Evolutionary conservation across 2,113 vertebrate genomes (phyloP), one percentile per base, ranked within the genome.

Genomic region (Cranoglanis bouderius): DNA sequence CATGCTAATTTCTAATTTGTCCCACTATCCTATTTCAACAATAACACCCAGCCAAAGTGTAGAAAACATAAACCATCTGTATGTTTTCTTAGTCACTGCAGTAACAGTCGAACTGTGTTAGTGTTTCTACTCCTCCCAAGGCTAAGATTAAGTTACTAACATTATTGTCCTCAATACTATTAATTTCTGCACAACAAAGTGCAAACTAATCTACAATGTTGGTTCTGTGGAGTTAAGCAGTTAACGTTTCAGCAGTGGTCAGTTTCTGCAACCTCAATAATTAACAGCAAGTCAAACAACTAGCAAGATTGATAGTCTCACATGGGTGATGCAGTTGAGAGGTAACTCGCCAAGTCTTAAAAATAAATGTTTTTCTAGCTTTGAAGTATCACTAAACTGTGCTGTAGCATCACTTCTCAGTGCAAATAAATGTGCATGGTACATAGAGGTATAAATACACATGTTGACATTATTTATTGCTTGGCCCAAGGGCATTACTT

Each of bases 401-500:
- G 91, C 89, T 49, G 91, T 92, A 87, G 93, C 92, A 92, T 92
- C 92, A 93, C 93, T 91, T 92, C 92, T 94, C 92, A 93, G 49
- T 89, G 82, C 89, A 93, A 93, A 93, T 93, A 94, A 93, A 92
- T 85, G 81, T 70, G 92, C 85, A 59, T 90, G 9, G 84, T 91
- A 91, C 92, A 91, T 88, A 91, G 87, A 90, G 84, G 91, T 91
- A 94, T 93, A 94, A 94, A 95, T 94, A 95, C 90, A 93, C 90
- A 94, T 85, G 91, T 88, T 78, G 90, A 93, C 93, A 91, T 94
- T 94, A 96, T 95, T 94, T 94, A 94, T 94, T 72, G 92, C 82
- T 85, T 40, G 70, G 88, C 89, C 90, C 85, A 29, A 80, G 86
- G 90, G 6, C 90, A 91, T 93, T 84, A 89, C 90, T 94, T 93